Evolutionary conservation across 2,797 vertebrate genomes (phyloP).

Genomic region (Melanotaenia boesemani): DNA sequence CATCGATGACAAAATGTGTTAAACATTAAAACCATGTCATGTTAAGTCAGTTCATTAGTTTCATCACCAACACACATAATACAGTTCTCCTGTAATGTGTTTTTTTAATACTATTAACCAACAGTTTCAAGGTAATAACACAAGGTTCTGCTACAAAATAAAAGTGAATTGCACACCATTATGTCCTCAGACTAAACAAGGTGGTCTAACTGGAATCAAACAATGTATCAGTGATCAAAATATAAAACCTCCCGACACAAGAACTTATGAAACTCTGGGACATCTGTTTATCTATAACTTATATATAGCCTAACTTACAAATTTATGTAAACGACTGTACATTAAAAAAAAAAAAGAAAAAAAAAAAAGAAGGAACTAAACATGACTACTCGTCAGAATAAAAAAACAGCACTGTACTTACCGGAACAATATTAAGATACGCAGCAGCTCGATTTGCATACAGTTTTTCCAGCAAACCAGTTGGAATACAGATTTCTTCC

Average conservation of each 20-base stretch:
- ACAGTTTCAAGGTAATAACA: background rate
- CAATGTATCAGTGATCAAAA: background rate
- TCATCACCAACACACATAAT: background rate
- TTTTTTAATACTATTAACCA: no score
- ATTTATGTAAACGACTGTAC: background rate
- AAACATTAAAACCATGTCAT: background rate
- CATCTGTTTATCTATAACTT: background rate
- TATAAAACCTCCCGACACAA: background rate
- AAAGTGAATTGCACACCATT: background rate
- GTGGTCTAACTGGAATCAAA: background rate
- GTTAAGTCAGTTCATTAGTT: background rate
- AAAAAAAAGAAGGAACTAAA: background rate
- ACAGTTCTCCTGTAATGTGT: background rate
- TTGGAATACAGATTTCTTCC: conserved; percentile 90
- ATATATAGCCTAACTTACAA: background rate
- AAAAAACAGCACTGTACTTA: conserved; percentile 52
- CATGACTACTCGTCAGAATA: background rate
- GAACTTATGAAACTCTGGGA: background rate
- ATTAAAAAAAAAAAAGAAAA: background rate
- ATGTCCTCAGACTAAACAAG: background rate
- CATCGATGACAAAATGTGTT: conserved; percentile 4
- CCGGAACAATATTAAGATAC: conserved; percentile 90
- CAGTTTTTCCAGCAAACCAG: conserved; percentile 89
- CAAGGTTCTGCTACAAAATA: background rate
- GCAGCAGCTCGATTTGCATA: conserved; percentile 94